Evolutionary conservation across 2,888 invertebrate genomes (phyloP).

Genomic region (Chaetogeoica ovagalla): DNA sequence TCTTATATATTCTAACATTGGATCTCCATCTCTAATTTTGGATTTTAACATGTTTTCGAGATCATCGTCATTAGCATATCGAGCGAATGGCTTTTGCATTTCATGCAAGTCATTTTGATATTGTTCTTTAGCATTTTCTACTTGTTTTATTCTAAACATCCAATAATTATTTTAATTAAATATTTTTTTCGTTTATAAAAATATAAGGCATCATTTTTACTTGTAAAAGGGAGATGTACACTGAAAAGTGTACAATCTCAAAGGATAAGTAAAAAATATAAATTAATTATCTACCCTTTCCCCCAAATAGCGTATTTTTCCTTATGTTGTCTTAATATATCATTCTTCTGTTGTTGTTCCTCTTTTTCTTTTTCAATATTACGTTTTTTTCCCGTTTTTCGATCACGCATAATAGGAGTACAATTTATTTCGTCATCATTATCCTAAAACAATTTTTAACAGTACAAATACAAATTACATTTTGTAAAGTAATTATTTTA

Average conservation of each 20-base stretch:
- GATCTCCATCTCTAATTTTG: slow-evolving; percentile 83
- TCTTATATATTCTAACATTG: slow-evolving; percentile 86
- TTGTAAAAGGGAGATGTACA: neutral
- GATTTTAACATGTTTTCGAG: slow-evolving; percentile 76
- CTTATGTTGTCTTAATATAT: slow-evolving; percentile 68
- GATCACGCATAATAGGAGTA: slow-evolving; percentile 70
- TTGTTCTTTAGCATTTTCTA: slow-evolving; percentile 71
- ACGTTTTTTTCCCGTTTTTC: slow-evolving; percentile 68
- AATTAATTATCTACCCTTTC: slow-evolving; percentile 66
- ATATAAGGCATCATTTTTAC: no score
- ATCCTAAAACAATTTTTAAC: slow-evolving; percentile 59
- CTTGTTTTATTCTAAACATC: slow-evolving; percentile 73
- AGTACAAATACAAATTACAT: neutral
- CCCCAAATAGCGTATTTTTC: slow-evolving; percentile 83
- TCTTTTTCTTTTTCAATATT: slow-evolving; percentile 72
- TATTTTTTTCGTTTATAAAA: no score
- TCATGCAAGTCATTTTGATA: slow-evolving; percentile 79
- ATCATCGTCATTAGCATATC: slow-evolving; percentile 86
- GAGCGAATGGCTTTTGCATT: slow-evolving; percentile 86
- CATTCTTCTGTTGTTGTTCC: slow-evolving; percentile 69
- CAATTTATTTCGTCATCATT: slow-evolving; percentile 75
- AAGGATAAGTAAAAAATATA: neutral
- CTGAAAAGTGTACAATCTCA: neutral
- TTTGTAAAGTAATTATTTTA: no score
- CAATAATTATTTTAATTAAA: neutral